A percentile compares a stretch with the other conserved stretches of the same genome.
phyloP scores from a whole-genome alignment of 2,888 invertebrate species.

The Spodoptera exigua region DNA sequence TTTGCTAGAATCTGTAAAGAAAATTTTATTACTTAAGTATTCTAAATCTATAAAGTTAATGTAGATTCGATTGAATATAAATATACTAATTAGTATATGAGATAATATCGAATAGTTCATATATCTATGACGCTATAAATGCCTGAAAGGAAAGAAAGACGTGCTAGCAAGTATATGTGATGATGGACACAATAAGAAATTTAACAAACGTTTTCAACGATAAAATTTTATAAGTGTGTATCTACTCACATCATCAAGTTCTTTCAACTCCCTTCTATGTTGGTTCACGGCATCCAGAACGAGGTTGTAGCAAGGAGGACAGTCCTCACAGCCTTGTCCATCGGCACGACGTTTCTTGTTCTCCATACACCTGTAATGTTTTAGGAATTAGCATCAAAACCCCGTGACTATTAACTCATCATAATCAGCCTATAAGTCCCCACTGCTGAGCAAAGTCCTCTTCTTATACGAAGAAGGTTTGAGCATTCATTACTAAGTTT shows the following conservation, averaged over 20 bases:
- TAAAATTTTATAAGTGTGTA: too few relatives aligned
- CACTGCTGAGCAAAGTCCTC: too few relatives aligned
- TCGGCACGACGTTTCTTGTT: slow-evolving; percentile 95
- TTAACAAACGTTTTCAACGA: too few relatives aligned
- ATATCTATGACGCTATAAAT: too few relatives aligned
- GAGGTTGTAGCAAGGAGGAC: slow-evolving; percentile 98
- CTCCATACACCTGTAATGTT: slow-evolving; percentile 94
- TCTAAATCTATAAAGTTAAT: too few relatives aligned
- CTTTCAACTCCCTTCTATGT: slow-evolving; percentile 92
- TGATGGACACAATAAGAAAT: too few relatives aligned
- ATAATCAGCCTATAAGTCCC: too few relatives aligned
- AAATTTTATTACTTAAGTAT: neutral
- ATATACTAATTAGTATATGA: too few relatives aligned
- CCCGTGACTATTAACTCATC: neutral
- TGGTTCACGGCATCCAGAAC: slow-evolving; percentile 95
- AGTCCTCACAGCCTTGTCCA: slow-evolving; percentile 96
- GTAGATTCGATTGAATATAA: too few relatives aligned
- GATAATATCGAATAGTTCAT: too few relatives aligned
- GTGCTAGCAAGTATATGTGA: slow-evolving; percentile 1
- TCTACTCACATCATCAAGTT: slow-evolving; percentile 91
- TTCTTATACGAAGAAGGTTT: too few relatives aligned
- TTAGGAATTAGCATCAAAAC: neutral
- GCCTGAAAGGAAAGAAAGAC: neutral
- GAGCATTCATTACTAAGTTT: too few relatives aligned
- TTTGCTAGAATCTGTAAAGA: slow-evolving; percentile 91